Base-by-base conservation (phyloP, 1,140 invertebrate species). In the Trachymyrmex cornetzi region DNA sequence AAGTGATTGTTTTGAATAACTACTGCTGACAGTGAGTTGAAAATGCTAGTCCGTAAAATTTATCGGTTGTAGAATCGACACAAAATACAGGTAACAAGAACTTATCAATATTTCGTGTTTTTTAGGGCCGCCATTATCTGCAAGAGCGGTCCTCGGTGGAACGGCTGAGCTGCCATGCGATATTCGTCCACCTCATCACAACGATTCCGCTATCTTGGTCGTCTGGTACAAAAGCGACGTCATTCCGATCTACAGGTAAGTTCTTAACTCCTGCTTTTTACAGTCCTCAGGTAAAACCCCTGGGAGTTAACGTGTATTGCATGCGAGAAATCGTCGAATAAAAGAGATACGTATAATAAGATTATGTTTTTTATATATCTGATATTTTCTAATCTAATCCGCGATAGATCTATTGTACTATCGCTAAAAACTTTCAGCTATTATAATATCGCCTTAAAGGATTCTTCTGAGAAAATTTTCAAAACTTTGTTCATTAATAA, bases 171-270 rank as follows among this genome's bases (percentile, higher is more conserved):
- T 97, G 30, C 97, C 97, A 0, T 97, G 97, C 91, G 96, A 97
- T 91, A 96, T 97, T 71, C 95, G 95, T 67, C 95, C 97, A 11
- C 96, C 96, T 5, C 93, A 95, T 72, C 94, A 94, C 14, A 96
- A 96, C 87, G 96, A 96, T 72, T 94, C 94, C 0, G 96, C 96
- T 38, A 95, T 97, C 38, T 95, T 97, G 48, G 96, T 97, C 57
- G 96, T 97, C 22, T 97, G 97, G 97, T 97, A 97, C 92, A 96
- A 96, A 87, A 96, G 96, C 89, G 96, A 97, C 80, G 95, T 96
- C 77, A 96, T 95, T 3, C 96, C 96, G 16, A 97, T 97, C 88
- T 97, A 96, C 94, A 97, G 96, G 97, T 97, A 93, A 95, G 93
- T 19, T 12, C 38, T 30, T 69, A 67, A 86, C 14, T 14, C 38